phyloP scores from a whole-genome alignment of 2,113 vertebrate species.

The Synodontis membranacea region DNA sequence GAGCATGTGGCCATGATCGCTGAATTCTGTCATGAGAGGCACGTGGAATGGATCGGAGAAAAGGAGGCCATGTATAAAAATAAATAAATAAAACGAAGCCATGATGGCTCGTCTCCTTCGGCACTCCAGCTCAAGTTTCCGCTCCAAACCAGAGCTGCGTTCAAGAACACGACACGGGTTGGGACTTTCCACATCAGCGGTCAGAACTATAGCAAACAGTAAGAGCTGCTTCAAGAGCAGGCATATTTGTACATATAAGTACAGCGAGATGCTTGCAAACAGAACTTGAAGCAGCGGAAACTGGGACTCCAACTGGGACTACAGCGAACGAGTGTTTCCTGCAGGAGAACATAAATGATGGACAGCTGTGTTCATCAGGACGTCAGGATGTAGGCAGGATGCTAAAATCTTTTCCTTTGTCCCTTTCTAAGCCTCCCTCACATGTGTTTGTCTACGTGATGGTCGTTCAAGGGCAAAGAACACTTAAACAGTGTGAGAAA shows the following conservation, averaged over 20 bases:
- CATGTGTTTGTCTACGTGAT: constrained; percentile 15
- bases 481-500: background rate
- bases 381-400: background rate
- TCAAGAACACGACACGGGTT: constrained; percentile 10
- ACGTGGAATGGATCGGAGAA: constrained; percentile 49
- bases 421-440: background rate
- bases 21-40: constrained; percentile 46
- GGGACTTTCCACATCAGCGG: constrained; percentile 32
- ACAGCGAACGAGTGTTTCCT: background rate
- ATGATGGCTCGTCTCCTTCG: constrained; percentile 18
- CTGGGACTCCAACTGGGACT: constrained; percentile 4
- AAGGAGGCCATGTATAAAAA: constrained; percentile 61
- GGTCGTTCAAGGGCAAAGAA: constrained; percentile 22
- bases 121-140: background rate
- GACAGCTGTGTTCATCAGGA: background rate
- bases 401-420: constrained; percentile 42
- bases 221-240: background rate
- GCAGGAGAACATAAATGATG: constrained; percentile 1
- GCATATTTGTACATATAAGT: background rate
- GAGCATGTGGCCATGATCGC: constrained; percentile 36
- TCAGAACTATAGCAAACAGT: background rate
- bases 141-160: constrained; percentile 6
- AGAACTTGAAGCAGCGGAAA: background rate
- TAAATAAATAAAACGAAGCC: constrained; percentile 57
- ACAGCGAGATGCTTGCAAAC: background rate